phyloP scores from a whole-genome alignment of 2,113 vertebrate species.

The Pipra filicauda region DNA sequence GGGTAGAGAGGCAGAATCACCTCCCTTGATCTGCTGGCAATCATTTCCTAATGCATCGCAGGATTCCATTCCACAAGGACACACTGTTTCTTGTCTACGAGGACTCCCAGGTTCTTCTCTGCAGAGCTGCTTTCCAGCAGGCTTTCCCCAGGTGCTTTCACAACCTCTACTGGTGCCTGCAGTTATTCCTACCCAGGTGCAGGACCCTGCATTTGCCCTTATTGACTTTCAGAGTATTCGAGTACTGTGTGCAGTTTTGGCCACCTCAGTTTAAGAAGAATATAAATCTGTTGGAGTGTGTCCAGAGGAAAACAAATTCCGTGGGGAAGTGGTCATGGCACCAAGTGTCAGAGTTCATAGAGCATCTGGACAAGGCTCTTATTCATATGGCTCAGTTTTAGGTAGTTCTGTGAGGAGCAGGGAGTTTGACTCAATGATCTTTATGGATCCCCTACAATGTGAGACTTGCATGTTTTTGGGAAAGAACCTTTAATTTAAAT shows the following conservation, averaged over 20 bases:
- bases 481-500: not conserved
- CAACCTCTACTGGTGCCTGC: not conserved
- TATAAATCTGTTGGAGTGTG: not conserved
- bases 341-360: not conserved
- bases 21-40: not conserved
- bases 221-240: not conserved
- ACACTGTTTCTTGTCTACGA: not conserved
- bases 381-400: not conserved
- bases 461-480: not conserved
- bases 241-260: not conserved
- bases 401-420: not conserved
- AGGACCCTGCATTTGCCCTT: not conserved
- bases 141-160: not conserved
- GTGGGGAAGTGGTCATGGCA: not conserved
- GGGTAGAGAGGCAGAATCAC: too few species aligned
- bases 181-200: not conserved
- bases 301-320: not conserved
- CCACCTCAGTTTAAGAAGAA: not conserved
- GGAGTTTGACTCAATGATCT: not conserved
- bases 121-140: not conserved
- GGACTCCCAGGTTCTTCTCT: not conserved
- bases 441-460: not conserved
- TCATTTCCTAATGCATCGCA: not conserved
- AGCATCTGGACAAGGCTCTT: not conserved
- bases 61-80: not conserved